Evolutionary conservation across 1,140 invertebrate species (phyloP).

Genomic region (Olivierus martensii): DNA sequence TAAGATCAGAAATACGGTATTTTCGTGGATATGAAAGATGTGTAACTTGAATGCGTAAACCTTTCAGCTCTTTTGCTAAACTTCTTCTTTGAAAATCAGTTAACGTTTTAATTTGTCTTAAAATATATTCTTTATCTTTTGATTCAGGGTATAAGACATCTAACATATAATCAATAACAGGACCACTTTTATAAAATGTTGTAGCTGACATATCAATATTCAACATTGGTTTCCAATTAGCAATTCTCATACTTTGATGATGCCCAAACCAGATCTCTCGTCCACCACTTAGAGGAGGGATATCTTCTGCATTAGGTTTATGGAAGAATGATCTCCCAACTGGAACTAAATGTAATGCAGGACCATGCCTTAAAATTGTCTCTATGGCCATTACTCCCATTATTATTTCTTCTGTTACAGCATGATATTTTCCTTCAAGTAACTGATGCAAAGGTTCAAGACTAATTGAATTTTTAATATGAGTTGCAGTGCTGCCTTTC

Average conservation of each 20-base stretch:
- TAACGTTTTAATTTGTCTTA: too few relatives aligned
- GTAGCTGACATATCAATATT: conserved; percentile 14
- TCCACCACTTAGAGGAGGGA: conserved; percentile 4
- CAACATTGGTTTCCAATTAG: conserved; percentile 7
- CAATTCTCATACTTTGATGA: conserved; percentile 8
- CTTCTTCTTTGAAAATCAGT: neutral
- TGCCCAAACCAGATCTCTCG: conserved; percentile 16
- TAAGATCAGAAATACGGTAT: conserved; percentile 7
- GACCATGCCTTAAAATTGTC: conserved; percentile 2
- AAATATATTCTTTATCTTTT: too few relatives aligned
- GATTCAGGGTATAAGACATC: neutral
- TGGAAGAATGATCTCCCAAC: conserved; percentile 8
- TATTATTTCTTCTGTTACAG: neutral
- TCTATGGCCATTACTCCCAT: conserved; percentile 5
- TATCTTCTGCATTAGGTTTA: neutral
- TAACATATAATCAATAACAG: conserved; percentile 9
- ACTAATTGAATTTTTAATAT: neutral
- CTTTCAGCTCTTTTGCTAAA: conserved; percentile 10
- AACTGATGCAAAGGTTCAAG: neutral
- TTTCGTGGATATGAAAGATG: conserved; percentile 15
- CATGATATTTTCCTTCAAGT: neutral
- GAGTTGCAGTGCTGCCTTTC: neutral
- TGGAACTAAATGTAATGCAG: neutral
- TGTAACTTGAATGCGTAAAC: conserved; percentile 14
- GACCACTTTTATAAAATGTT: conserved; percentile 12